phyloP scores from a whole-genome alignment of 1,140 invertebrate genomes.

The Leptinotarsa lineolata region DNA sequence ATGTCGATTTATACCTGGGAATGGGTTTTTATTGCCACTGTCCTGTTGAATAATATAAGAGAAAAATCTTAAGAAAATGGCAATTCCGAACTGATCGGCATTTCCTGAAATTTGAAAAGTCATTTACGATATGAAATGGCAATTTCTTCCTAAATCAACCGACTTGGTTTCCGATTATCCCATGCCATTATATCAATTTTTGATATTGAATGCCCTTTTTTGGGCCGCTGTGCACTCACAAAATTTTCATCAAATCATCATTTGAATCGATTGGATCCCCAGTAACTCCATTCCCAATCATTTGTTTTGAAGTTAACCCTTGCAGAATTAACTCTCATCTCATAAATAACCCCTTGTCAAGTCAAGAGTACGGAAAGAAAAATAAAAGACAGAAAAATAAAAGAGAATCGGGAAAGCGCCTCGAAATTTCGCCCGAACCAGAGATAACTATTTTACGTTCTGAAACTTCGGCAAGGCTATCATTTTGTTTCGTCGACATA shows the following conservation, averaged over 20 bases:
- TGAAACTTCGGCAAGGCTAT: slow-evolving; percentile 38
- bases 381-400: slow-evolving; percentile 25
- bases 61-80: too few species aligned
- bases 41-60: too few species aligned
- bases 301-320: slow-evolving; percentile 18
- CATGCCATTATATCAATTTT: too few species aligned
- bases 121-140: too few species aligned
- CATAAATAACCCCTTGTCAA: slow-evolving; percentile 28
- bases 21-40: too few species aligned
- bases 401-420: slow-evolving; percentile 24
- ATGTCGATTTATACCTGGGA: too few species aligned
- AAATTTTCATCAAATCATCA: background rate
- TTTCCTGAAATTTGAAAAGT: too few species aligned
- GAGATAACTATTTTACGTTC: slow-evolving; percentile 30
- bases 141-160: too few species aligned
- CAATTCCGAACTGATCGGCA: too few species aligned
- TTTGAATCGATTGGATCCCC: background rate
- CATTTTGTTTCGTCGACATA: slow-evolving; percentile 32
- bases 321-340: slow-evolving; percentile 22
- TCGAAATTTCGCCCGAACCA: slow-evolving; percentile 22
- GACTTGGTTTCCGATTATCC: too few species aligned
- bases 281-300: background rate
- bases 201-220: too few species aligned
- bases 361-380: slow-evolving; percentile 27
- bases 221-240: too few species aligned